Conservation (phyloP, 2,797 vertebrate genomes). For the Poecilia wingei region DNA sequence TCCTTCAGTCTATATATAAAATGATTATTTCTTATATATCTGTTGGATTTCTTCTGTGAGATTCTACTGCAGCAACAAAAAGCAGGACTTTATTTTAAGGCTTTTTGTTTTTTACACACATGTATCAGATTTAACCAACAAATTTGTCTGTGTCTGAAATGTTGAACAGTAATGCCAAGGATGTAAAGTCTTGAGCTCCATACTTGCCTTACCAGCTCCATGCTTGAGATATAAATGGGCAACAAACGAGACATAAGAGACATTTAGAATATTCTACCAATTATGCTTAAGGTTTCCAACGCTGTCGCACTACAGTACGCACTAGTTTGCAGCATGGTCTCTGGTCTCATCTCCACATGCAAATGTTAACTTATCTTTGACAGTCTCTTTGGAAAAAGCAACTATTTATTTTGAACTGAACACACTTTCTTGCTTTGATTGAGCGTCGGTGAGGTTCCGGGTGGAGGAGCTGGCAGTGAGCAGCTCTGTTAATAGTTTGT, state of each 20-base stretch:
- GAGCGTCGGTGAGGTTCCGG: conserved; percentile 49
- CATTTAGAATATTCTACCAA: neutral
- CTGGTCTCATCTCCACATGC: conserved; percentile 5
- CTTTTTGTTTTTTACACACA: neutral
- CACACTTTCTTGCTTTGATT: conserved; percentile 74
- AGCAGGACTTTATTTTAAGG: neutral
- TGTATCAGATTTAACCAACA: neutral
- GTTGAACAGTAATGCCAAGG: neutral
- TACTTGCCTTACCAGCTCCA: neutral
- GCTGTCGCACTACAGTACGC: neutral
- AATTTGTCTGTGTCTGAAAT: neutral
- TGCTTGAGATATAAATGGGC: neutral
- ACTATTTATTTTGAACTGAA: neutral
- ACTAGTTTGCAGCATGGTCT: conserved; percentile 24
- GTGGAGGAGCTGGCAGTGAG: conserved; percentile 46
- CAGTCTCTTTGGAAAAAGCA: neutral
- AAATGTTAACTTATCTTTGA: neutral
- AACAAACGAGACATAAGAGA: neutral
- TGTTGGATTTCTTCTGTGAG: neutral
- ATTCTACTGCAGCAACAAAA: conserved; percentile 2
- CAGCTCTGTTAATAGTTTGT: conserved; percentile 40
- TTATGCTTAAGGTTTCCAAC: neutral
- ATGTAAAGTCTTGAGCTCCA: neutral
- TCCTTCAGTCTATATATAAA: neutral
- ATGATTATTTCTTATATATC: neutral